phyloP scores from a whole-genome alignment of 2,113 vertebrate genomes.

The Lasiurus cinereus region DNA sequence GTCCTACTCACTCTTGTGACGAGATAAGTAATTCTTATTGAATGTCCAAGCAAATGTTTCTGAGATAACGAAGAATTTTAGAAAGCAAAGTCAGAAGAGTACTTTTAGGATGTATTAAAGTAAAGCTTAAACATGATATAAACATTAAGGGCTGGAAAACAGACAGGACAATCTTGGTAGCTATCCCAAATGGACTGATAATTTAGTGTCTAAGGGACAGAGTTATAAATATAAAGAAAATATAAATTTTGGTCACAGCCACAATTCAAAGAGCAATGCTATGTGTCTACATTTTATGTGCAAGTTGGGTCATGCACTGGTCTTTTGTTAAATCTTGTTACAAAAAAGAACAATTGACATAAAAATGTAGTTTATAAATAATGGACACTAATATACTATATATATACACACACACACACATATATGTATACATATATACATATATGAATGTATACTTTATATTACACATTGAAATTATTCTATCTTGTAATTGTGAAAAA shows the following conservation, averaged over 20 bases:
- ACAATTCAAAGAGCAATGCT: constrained; percentile 61
- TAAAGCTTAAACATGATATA: constrained; percentile 39
- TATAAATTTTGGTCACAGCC: constrained; percentile 12
- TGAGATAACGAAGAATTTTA: constrained; percentile 34
- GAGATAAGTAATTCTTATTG: constrained; percentile 23
- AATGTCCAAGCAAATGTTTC: constrained; percentile 14
- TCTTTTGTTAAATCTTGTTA: constrained; percentile 50
- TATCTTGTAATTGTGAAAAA: constrained; percentile 11
- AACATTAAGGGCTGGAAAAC: constrained; percentile 56
- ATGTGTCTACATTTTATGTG: background rate
- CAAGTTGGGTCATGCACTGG: background rate
- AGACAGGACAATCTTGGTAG: constrained; percentile 5
- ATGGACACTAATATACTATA: background rate
- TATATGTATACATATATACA: background rate
- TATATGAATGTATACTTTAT: constrained; percentile 18
- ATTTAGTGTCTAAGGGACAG: constrained; percentile 3
- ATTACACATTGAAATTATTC: background rate
- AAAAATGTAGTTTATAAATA: constrained; percentile 16
- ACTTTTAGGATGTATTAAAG: background rate
- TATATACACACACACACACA: no score
- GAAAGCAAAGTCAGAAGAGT: constrained; percentile 16
- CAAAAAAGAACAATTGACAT: background rate
- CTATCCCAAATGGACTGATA: background rate
- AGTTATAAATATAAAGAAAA: constrained; percentile 52
- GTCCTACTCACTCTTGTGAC: background rate